phyloP scores from a whole-genome alignment of 2,113 vertebrate species.

The Sylvietta virens region DNA sequence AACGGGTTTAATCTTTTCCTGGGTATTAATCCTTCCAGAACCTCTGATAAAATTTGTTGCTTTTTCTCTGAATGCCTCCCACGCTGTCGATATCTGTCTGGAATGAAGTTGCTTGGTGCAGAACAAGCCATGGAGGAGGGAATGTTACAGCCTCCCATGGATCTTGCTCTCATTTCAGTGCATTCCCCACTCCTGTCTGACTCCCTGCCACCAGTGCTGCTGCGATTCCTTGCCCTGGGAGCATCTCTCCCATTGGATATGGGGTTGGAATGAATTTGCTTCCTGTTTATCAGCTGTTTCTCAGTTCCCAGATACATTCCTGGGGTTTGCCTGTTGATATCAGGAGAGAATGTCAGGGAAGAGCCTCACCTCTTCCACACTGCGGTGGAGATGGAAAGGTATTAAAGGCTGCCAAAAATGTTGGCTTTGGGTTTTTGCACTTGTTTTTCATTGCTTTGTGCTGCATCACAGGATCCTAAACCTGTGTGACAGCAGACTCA shows the following conservation, averaged over 20 bases:
- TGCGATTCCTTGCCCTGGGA: not conserved
- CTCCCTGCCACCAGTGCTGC: not conserved
- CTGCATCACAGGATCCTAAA: not conserved
- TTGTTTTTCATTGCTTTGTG: not conserved
- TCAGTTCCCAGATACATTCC: not conserved
- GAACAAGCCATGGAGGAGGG: not conserved
- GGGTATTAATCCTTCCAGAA: constrained; percentile 43
- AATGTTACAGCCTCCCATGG: not conserved
- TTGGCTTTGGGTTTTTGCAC: not conserved
- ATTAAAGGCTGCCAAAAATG: not conserved
- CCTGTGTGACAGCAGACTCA: not conserved
- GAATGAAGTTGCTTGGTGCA: constrained; percentile 24
- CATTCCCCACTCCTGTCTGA: not conserved
- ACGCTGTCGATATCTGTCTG: constrained; percentile 44
- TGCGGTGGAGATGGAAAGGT: not conserved
- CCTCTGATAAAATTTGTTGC: constrained; percentile 45
- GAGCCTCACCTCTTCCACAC: not conserved
- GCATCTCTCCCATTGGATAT: not conserved
- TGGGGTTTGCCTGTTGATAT: not conserved
- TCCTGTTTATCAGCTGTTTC: not conserved
- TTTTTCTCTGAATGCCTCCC: constrained; percentile 41
- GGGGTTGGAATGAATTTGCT: not conserved
- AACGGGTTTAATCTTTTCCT: constrained; percentile 30
- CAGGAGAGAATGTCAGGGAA: not conserved
- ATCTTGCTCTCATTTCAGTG: not conserved